Evolutionary conservation across 2,888 invertebrate species (phyloP), one percentile per base, ranked within the genome.

Genomic region (Drosophila anceps): DNA sequence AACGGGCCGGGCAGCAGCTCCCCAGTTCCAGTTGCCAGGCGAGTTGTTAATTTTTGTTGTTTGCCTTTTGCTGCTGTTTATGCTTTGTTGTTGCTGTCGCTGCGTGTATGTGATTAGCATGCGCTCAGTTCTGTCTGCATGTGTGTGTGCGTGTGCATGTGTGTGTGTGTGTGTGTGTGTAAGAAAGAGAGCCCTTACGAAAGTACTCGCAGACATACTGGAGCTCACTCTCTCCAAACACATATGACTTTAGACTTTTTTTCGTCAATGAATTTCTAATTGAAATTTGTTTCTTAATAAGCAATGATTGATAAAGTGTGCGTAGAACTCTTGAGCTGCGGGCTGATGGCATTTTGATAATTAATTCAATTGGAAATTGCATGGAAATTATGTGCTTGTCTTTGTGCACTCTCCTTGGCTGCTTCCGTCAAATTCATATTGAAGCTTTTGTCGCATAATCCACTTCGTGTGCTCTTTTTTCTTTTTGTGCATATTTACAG

Each of bases 71-170:
- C 46, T 63, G 48, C 33, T 73, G 51, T 48, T 44, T 59, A 67
- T 58, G 62, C 58, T 44, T 76, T 70, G 35, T 13, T 57, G 54
- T 53, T 71, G 39, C 27, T 55, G 15, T 2, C 63, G 61, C 48
- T 53, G 35, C 33, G 54, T 61, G 48, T 53, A 27, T 68, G 74
- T 84, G 90, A 81, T 88, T 84, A 84, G 87, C 89, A 88, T 88
- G 62, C 58, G 74, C 62, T 68, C 65, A 48, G 29, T 66, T 66
- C 37, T 57, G 44, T 41, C 24, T 57, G 31, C 35, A 48, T 50
- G 53, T 62, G 33, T 31, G 39, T 60, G 57, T n/a, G 33, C n/a
- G n/a, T n/a, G n/a, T n/a, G n/a, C n/a, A n/a, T n/a, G n/a, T n/a
- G 24, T 33, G 53, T 18, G 24, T 29, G 48, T 27, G 7, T 8